Conservation (phyloP, 2,113 vertebrate species). For the Gopherus evgoodei region DNA sequence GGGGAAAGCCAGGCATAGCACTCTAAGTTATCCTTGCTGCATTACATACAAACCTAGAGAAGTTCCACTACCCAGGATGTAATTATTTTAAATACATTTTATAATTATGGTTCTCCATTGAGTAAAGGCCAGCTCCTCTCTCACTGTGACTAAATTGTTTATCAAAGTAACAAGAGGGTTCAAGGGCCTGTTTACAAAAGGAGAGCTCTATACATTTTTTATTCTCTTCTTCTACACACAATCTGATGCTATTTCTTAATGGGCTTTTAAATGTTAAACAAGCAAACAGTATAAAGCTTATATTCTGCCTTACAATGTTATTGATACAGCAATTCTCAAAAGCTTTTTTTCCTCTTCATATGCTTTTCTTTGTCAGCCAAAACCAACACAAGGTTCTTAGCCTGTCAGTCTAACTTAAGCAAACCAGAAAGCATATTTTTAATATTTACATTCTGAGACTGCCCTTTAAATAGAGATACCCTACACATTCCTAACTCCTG, state of each 20-base stretch:
- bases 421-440: constrained; percentile 66
- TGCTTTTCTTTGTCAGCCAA: constrained; percentile 36
- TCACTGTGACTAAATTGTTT: constrained; percentile 37
- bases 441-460: constrained; percentile 78
- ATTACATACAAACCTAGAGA: constrained; percentile 32
- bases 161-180: constrained; percentile 34
- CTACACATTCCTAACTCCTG: constrained; percentile 66
- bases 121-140: constrained; percentile 52
- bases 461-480: constrained; percentile 78
- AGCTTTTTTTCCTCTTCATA: constrained; percentile 49
- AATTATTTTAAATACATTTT: constrained; percentile 45
- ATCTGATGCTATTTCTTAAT: constrained; percentile 24
- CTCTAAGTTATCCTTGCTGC: neutral
- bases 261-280: constrained; percentile 73
- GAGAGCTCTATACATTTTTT: constrained; percentile 43
- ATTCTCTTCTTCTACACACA: constrained; percentile 16
- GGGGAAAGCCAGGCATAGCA: neutral
- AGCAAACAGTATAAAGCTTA: constrained; percentile 28
- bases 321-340: constrained; percentile 12
- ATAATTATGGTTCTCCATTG: constrained; percentile 24
- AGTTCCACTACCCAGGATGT: constrained; percentile 29
- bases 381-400: constrained; percentile 69
- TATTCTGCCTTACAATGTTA: constrained; percentile 39
- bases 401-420: constrained; percentile 47
- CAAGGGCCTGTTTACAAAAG: neutral